Conservation (phyloP, 2,888 invertebrate species). For the Omphaloscelis lunosa region DNA sequence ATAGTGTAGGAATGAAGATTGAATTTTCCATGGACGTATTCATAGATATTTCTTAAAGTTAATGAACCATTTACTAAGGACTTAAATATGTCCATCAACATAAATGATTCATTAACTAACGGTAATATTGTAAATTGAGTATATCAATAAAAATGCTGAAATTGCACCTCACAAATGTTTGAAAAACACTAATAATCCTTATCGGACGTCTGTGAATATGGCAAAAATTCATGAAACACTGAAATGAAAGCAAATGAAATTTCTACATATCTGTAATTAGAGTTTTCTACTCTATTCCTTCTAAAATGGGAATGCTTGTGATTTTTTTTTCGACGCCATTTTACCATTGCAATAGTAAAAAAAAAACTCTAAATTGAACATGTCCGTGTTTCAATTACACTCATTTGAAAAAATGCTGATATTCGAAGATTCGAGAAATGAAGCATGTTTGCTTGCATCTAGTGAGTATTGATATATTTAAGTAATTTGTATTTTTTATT, state of each 20-base stretch:
- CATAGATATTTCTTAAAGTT: neutral
- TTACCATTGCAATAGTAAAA: neutral
- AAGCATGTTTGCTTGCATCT: neutral
- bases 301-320: neutral
- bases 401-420: neutral
- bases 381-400: slow-evolving; percentile 11
- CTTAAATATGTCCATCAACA: neutral
- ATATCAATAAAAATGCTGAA: too few relatives aligned
- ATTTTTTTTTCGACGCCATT: neutral
- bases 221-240: too few relatives aligned
- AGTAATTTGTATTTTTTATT: too few relatives aligned
- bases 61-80: neutral
- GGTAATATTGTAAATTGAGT: neutral
- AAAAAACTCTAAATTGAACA: slow-evolving; percentile 11
- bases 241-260: too few relatives aligned
- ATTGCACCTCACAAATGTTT: too few relatives aligned
- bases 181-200: neutral
- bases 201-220: too few relatives aligned
- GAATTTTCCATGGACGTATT: neutral
- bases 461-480: neutral
- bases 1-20: neutral
- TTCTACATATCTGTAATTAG: too few relatives aligned
- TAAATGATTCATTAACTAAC: neutral
- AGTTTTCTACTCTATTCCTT: too few relatives aligned
- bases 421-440: neutral